Conservation (phyloP, 2,888 invertebrate genomes). For the Macrophya annulata region DNA sequence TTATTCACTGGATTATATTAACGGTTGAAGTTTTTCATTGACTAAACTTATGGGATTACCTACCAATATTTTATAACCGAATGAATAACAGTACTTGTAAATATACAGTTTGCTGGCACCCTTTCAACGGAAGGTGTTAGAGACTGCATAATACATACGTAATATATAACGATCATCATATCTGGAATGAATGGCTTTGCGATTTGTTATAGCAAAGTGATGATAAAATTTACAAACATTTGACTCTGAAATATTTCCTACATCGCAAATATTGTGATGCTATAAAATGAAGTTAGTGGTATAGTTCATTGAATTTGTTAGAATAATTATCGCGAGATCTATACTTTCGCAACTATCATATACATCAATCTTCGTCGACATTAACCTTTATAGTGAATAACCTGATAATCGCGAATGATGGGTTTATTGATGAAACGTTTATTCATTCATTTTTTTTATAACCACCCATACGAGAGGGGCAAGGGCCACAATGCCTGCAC, state of each 20-base stretch:
- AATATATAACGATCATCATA: neutral
- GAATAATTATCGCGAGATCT: too few relatives aligned
- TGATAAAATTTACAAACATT: too few relatives aligned
- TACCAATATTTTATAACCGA: neutral
- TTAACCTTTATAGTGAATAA: too few relatives aligned
- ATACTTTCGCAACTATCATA: too few relatives aligned
- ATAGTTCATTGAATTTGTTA: too few relatives aligned
- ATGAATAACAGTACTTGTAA: constrained; percentile 29
- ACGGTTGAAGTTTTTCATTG: constrained; percentile 30
- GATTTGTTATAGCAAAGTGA: neutral
- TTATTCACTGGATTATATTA: constrained; percentile 25
- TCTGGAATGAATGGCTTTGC: neutral
- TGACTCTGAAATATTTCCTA: neutral
- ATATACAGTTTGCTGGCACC: constrained; percentile 37
- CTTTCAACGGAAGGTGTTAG: constrained; percentile 11
- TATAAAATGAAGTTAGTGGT: neutral
- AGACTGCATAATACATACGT: neutral
- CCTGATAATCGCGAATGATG: neutral
- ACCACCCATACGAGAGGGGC: neutral
- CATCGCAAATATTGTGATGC: neutral
- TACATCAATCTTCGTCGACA: too few relatives aligned
- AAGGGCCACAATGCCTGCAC: constrained; percentile 13
- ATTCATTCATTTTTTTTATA: neutral
- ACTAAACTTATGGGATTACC: constrained; percentile 27
- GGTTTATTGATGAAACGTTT: neutral